These are phyloP conservation scores for Troglohyphantes excavatus DNA, from an alignment of 2,888 invertebrate genomes.

Conservation along the genomic window DNA sequence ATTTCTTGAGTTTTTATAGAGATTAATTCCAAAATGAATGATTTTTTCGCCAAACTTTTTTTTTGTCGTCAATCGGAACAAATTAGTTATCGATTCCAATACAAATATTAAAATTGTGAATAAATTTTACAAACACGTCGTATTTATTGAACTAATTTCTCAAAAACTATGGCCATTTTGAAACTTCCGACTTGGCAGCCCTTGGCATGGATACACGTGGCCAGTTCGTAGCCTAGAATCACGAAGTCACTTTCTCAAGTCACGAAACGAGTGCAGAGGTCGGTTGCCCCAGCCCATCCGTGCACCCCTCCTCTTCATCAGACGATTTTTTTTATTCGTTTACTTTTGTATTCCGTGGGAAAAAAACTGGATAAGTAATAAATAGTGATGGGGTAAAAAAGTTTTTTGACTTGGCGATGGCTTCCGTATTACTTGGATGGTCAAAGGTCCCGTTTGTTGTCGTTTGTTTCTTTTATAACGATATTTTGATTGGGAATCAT, in stretches of 20 bases:
- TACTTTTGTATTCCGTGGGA: conserved; percentile 43
- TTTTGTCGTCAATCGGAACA: too few species aligned
- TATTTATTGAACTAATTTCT: too few species aligned
- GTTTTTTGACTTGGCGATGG: background rate
- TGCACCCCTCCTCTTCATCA: conserved; percentile 30
- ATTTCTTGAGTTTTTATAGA: too few species aligned
- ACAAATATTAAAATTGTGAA: too few species aligned
- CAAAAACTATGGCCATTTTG: too few species aligned
- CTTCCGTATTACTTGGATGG: conserved; percentile 55
- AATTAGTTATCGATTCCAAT: too few species aligned
- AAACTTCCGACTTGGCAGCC: too few species aligned
- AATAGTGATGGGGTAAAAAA: conserved; percentile 42
- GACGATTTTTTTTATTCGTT: conserved; percentile 23
- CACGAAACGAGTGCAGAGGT: conserved; percentile 67
- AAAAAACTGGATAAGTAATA: conserved; percentile 59
- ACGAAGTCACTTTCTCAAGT: conserved; percentile 70
- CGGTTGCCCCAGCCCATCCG: conserved; percentile 46
- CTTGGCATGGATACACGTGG: conserved; percentile 64
- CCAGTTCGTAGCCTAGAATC: conserved; percentile 30
- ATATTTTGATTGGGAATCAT: conserved; percentile 31
- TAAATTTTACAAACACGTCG: too few species aligned
- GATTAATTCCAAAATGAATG: too few species aligned
- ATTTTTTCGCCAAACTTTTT: too few species aligned
- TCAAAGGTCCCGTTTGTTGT: conserved; percentile 36
- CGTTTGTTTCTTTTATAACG: conserved; percentile 50